phyloP scores from a whole-genome alignment of 2,113 vertebrate genomes.

The Antechinus flavipes region DNA sequence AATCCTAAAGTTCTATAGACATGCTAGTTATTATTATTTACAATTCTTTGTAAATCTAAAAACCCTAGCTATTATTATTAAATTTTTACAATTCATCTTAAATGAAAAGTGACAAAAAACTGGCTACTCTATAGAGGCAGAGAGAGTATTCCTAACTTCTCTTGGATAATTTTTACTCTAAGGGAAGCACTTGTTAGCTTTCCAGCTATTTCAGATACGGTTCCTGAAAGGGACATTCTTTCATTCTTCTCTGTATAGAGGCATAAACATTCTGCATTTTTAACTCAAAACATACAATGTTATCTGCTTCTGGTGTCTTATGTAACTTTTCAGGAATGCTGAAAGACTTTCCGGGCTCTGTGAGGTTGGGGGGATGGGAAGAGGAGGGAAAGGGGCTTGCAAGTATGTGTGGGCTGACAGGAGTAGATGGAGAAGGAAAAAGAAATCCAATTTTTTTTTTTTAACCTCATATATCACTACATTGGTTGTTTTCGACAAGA shows the following conservation, averaged over 20 bases:
- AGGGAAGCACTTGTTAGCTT: slow-evolving; percentile 77
- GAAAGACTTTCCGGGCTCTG: slow-evolving; percentile 85
- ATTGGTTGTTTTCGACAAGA: slow-evolving; percentile 83
- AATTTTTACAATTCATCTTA: slow-evolving; percentile 35
- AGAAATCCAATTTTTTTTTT: slow-evolving; percentile 75
- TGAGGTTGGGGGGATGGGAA: slow-evolving; percentile 78
- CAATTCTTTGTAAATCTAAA: background rate
- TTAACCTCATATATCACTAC: slow-evolving; percentile 78
- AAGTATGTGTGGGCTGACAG: slow-evolving; percentile 33
- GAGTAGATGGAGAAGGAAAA: background rate
- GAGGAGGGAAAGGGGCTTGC: slow-evolving; percentile 19
- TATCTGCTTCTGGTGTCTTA: slow-evolving; percentile 88
- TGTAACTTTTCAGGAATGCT: slow-evolving; percentile 90
- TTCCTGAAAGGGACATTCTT: slow-evolving; percentile 84
- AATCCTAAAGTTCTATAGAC: background rate
- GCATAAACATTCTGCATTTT: slow-evolving; percentile 86
- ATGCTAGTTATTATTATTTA: background rate
- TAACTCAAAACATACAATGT: slow-evolving; percentile 87
- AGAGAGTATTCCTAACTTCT: slow-evolving; percentile 38
- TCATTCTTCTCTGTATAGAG: slow-evolving; percentile 84
- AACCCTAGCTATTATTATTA: background rate
- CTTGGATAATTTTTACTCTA: slow-evolving; percentile 65
- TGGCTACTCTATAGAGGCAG: background rate
- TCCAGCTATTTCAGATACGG: slow-evolving; percentile 78
- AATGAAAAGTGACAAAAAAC: slow-evolving; percentile 26